Conservation (phyloP, 2,888 invertebrate genomes). For the Anticlea derivata region DNA sequence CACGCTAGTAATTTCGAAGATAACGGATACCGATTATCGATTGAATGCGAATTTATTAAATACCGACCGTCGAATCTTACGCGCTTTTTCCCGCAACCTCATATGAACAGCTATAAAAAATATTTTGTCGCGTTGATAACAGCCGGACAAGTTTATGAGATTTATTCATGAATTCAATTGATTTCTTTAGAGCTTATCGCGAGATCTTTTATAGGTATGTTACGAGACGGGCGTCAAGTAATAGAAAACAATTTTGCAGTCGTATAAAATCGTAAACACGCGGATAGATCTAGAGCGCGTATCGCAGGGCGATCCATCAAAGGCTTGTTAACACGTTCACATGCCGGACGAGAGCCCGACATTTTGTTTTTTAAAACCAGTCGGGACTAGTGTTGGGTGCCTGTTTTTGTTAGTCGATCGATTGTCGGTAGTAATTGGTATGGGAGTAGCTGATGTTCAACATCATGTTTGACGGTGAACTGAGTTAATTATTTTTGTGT, state of each 20-base stretch:
- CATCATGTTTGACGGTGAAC: conserved; percentile 76
- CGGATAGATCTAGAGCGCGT: conserved; percentile 48
- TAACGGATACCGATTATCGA: conserved; percentile 63
- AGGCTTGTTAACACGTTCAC: conserved; percentile 76
- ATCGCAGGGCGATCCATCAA: conserved; percentile 75
- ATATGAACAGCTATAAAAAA: conserved; percentile 65
- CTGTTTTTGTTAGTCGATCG: conserved; percentile 71
- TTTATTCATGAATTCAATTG: conserved; percentile 79
- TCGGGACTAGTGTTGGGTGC: conserved; percentile 65
- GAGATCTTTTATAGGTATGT: conserved; percentile 57
- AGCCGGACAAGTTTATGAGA: conserved; percentile 65
- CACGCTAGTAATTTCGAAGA: conserved; percentile 73
- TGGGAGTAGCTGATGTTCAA: conserved; percentile 80
- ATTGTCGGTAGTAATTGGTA: conserved; percentile 80
- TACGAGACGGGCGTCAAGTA: conserved; percentile 49
- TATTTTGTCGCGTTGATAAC: conserved; percentile 70
- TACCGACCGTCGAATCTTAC: conserved; percentile 46
- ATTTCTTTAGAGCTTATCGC: conserved; percentile 66
- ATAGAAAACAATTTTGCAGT: conserved; percentile 54
- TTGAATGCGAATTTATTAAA: conserved; percentile 73
- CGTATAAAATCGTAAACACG: conserved; percentile 58
- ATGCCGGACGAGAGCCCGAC: conserved; percentile 43
- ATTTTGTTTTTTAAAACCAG: conserved; percentile 56
- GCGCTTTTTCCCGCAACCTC: conserved; percentile 54
- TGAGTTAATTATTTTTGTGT: conserved; percentile 81